Evolutionary conservation across 2,113 vertebrate genomes (phyloP), one percentile per base, ranked within the genome.

Genomic region (Ahaetulla prasina): DNA sequence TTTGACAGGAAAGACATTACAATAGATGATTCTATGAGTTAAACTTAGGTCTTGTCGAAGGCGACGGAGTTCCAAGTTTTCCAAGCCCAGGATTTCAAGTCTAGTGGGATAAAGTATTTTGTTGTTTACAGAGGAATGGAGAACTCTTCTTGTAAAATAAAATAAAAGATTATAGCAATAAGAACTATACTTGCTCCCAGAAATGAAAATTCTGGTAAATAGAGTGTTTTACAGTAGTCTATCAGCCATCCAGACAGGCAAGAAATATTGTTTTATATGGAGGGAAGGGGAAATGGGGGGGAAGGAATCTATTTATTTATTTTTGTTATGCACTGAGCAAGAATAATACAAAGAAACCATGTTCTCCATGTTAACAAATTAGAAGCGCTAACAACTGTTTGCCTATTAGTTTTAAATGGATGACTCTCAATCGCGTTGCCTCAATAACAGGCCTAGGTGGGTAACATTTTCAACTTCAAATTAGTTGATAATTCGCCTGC

Each of bases 331-430:
- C 27, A 9, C 50, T 93, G 92, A 95, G 88, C 90, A 95, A 92
- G 89, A 95, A 94, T 91, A 96, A 95, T 89, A 45, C 63, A 43
- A 50, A 91, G 84, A 74, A 96, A 63, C 49, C 91, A 30, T 85
- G 4, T 89, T 94, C 95, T 92, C 93, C 89, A 93, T 89, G 89
- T 10, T 80, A 91, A 85, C 20, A 93, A 90, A 92, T 89, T 92
- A 94, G 74, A 74, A 94, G 93, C 90, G 68, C 16, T 25, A 52
- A 86, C 80, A 94, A 52, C 85, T 97, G 86, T 97, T 98, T 98
- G 96, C 96, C 89, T 94, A 94, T 98, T 98, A 98, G 93, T 97
- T 97, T 97, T 96, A 97, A 96, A 92, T 95, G 96, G 60, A 35
- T 97, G 96, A 94, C 94, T 98, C 94, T 97, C 95, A 97, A 93